These are phyloP conservation scores for Coreius guichenoti DNA, from an alignment of 2,797 vertebrate species.

Conservation along the genomic window DNA sequence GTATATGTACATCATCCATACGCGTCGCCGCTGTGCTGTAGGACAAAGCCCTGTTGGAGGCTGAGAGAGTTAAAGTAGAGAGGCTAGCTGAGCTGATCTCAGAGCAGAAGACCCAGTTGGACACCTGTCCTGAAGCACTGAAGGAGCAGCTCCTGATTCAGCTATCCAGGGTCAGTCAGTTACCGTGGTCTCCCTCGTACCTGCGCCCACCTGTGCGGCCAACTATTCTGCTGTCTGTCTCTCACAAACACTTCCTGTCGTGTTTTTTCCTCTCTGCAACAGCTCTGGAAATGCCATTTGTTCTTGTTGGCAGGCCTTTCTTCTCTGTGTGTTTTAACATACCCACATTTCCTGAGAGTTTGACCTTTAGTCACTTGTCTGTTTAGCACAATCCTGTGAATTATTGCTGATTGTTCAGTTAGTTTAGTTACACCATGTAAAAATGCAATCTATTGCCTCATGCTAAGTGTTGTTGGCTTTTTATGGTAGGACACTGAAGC, in stretches of 20 bases:
- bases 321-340: constrained; percentile 24
- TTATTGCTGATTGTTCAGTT: neutral
- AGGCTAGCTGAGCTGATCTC: constrained; percentile 86
- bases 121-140: constrained; percentile 89
- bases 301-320: constrained; percentile 36
- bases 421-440: constrained; percentile 3
- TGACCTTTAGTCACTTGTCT: neutral
- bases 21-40: constrained; percentile 64
- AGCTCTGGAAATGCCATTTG: constrained; percentile 31
- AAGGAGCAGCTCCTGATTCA: constrained; percentile 87
- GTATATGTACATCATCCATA: constrained; percentile 28
- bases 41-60: constrained; percentile 88
- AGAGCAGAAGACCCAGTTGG: constrained; percentile 88
- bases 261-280: constrained; percentile 23
- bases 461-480: constrained; percentile 5
- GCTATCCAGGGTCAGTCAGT: constrained; percentile 82
- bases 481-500: constrained; percentile 81
- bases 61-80: constrained; percentile 88
- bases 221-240: constrained; percentile 33
- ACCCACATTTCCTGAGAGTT: neutral
- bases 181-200: constrained; percentile 20
- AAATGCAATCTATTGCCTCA: neutral
- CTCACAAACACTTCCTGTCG: constrained; percentile 30
- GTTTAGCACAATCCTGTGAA: neutral
- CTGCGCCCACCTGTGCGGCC: constrained; percentile 17